Evolutionary conservation across 2,113 vertebrate species (phyloP), one percentile per base, ranked within the genome.

Genomic region (Trichomycterus rosablanca): DNA sequence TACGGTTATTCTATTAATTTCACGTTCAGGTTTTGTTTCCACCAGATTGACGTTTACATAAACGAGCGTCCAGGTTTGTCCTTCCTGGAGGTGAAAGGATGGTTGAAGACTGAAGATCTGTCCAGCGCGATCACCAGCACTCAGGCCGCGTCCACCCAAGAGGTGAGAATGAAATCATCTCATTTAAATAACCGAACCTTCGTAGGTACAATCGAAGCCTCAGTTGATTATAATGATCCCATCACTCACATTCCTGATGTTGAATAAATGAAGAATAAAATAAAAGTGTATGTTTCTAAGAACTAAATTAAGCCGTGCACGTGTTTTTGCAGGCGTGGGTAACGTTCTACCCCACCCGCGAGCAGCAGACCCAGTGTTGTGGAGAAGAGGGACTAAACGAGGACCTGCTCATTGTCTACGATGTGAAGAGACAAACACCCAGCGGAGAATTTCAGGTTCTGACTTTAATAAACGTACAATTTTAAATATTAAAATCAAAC

Each of bases 361-460:
- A 86, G 14, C 92, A 95, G 73, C 94, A 96, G 68, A 87, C 84
- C 53, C 67, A 73, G 1, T 97, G 95, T 1, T 95, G 94, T 70
- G 78, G 80, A 1, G 73, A 85, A 2, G 68, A 88, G 3, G 76
- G 88, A 43, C 53, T 97, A 76, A 84, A 94, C 26, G 93, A 93
- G 58, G 90, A 95, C 64, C 88, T 98, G 71, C 81, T 69, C 52
- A 78, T 97, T 58, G 84, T 48, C 48, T 98, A 97, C 0, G 93
- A 98, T 24, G 93, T 98, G 55, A 86, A 88, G 34, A 87, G 92
- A 75, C 74, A 81, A 48, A 57, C 67, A n/a, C 67, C 76, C 20
- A 46, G 77, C 4, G 91, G 93, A 65, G 87, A 91, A 67, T 72
- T 97, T 30, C 80, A 86, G 88, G 94, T 94, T 74, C 37, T 40